Conservation (phyloP, 2,888 invertebrate species). For the Blastobasis lacticolella region DNA sequence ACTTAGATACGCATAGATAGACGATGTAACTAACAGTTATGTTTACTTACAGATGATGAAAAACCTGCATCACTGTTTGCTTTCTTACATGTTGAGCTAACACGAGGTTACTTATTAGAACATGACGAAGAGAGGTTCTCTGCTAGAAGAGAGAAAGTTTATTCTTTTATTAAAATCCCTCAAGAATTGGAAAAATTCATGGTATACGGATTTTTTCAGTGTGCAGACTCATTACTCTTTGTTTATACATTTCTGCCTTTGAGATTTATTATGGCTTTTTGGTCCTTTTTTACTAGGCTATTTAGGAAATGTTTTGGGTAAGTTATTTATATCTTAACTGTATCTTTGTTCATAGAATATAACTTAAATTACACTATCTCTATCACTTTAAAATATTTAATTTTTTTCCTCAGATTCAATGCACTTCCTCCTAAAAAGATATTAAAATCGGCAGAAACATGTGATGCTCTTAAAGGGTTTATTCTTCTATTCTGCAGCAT, state of each 20-base stretch:
- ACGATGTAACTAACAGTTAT: not conserved
- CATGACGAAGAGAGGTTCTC: slow-evolving; percentile 96
- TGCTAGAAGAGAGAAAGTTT: slow-evolving; percentile 94
- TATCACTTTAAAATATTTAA: not conserved
- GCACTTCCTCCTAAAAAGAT: slow-evolving; percentile 66
- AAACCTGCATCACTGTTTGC: slow-evolving; percentile 70
- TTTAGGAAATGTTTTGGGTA: slow-evolving; percentile 84
- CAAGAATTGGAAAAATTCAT: slow-evolving; percentile 93
- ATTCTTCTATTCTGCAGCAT: slow-evolving; percentile 88
- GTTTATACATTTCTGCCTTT: slow-evolving; percentile 98
- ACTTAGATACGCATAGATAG: not conserved
- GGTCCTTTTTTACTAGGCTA: slow-evolving; percentile 84
- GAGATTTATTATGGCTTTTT: slow-evolving; percentile 89
- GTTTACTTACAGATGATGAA: slow-evolving; percentile 46
- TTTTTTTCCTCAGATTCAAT: slow-evolving; percentile 40
- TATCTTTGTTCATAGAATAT: no score
- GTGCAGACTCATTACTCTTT: slow-evolving; percentile 97
- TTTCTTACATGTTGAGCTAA: slow-evolving; percentile 90
- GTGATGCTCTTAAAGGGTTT: slow-evolving; percentile 95
- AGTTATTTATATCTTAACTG: slow-evolving; percentile 21
- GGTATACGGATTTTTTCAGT: slow-evolving; percentile 95
- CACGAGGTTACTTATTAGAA: slow-evolving; percentile 93
- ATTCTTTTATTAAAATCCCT: slow-evolving; percentile 97
- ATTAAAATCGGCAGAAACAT: slow-evolving; percentile 92
- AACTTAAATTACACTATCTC: no score